Evolutionary conservation across 2,888 invertebrate genomes (phyloP).

Genomic region (Nematopogon swammerdamellus): DNA sequence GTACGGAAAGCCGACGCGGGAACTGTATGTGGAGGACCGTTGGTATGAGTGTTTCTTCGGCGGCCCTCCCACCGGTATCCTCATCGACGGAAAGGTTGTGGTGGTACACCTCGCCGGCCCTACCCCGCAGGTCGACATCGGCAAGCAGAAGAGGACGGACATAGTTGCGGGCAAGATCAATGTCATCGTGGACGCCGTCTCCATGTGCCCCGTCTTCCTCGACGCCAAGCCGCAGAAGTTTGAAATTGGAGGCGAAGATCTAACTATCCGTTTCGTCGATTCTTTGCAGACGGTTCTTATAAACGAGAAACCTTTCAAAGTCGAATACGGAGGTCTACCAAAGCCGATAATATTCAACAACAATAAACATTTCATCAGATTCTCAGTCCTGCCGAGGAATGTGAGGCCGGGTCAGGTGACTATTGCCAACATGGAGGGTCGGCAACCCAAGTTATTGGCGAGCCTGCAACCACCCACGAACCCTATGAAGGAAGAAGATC

Average conservation of each 20-base stretch:
- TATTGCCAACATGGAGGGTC: conserved; percentile 73
- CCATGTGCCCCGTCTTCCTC: conserved; percentile 75
- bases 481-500: background rate
- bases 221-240: conserved; percentile 83
- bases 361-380: conserved; percentile 75
- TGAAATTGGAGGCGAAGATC: conserved; percentile 65
- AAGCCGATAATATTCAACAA: conserved; percentile 72
- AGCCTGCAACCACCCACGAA: conserved; percentile 4
- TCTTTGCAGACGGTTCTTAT: conserved; percentile 72
- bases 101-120: conserved; percentile 84
- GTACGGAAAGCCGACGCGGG: conserved; percentile 89
- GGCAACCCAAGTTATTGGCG: conserved; percentile 17
- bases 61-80: conserved; percentile 78
- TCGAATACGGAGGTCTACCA: conserved; percentile 82
- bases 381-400: conserved; percentile 73
- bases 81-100: conserved; percentile 74
- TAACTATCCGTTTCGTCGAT: conserved; percentile 78
- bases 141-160: conserved; percentile 72
- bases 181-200: conserved; percentile 76
- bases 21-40: conserved; percentile 83
- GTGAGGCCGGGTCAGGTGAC: conserved; percentile 67
- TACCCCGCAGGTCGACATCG: conserved; percentile 91
- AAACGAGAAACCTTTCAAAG: conserved; percentile 73
- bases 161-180: conserved; percentile 82
- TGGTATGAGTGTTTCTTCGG: conserved; percentile 94